These are phyloP conservation scores for Salvelinus alpinus DNA, from an alignment of 2,113 vertebrate species.

Conservation along the genomic window DNA sequence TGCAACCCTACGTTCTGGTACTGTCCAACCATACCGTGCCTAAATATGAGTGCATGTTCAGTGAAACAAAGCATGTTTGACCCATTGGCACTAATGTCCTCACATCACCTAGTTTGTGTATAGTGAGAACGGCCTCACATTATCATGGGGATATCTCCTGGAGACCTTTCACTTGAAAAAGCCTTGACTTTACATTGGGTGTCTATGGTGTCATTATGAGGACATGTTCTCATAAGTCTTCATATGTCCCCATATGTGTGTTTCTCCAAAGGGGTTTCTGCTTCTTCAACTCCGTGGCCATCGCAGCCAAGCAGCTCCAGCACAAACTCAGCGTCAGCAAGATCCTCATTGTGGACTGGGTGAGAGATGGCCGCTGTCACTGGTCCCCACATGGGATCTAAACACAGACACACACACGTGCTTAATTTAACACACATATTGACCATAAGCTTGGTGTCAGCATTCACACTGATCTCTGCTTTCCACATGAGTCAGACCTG, in stretches of 20 bases:
- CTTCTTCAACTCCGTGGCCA: constrained; percentile 93
- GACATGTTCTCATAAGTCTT: constrained; percentile 29
- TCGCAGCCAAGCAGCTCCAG: constrained; percentile 83
- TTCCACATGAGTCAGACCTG: background rate
- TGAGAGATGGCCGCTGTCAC: constrained; percentile 63
- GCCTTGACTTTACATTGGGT: constrained; percentile 29
- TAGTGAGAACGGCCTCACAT: background rate
- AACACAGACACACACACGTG: background rate
- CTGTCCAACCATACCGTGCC: too few species aligned
- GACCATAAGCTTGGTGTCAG: background rate
- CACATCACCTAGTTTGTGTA: too few species aligned
- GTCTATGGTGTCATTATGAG: constrained; percentile 33
- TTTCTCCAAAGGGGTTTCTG: constrained; percentile 84
- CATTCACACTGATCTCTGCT: background rate
- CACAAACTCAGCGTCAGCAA: constrained; percentile 82
- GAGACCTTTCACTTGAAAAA: constrained; percentile 20
- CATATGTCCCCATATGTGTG: constrained; percentile 40
- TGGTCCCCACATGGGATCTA: constrained; percentile 41
- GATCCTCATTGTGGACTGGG: constrained; percentile 97
- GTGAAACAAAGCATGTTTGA: too few species aligned
- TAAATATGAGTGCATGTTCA: too few species aligned
- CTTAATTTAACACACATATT: background rate
- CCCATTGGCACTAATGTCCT: too few species aligned
- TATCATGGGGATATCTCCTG: constrained; percentile 9
- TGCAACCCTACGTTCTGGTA: too few species aligned